A percentile compares a stretch with the other conserved stretches of the same genome.
These are phyloP conservation scores for Aspidiotus destructor DNA, from an alignment of 2,888 invertebrate species.

Conservation along the genomic window DNA sequence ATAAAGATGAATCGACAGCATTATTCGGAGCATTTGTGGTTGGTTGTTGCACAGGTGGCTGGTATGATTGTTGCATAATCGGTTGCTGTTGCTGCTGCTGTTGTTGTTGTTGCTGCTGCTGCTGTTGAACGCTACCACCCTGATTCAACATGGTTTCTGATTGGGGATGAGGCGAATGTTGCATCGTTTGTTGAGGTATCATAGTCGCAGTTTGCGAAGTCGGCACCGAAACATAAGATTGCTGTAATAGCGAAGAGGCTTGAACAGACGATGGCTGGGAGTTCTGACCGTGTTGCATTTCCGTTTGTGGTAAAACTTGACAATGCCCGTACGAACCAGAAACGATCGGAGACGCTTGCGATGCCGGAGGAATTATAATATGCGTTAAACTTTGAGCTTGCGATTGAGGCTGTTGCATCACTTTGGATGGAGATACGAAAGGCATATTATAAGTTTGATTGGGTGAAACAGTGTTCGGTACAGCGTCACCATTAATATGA, in stretches of 20 bases:
- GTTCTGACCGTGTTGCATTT: constrained; percentile 23
- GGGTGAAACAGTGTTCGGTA: constrained; percentile 22
- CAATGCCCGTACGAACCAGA: constrained; percentile 28
- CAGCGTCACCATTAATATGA: constrained; percentile 17
- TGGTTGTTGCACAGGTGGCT: constrained; percentile 17
- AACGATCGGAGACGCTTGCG: constrained; percentile 6
- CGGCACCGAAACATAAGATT: constrained; percentile 9
- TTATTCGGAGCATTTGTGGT: neutral
- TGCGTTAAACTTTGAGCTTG: constrained; percentile 33
- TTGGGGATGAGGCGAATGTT: neutral
- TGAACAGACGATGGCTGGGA: constrained; percentile 41
- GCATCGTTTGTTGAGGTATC: neutral
- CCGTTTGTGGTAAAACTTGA: constrained; percentile 24
- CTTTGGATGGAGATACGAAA: constrained; percentile 19
- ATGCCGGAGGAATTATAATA: constrained; percentile 20
- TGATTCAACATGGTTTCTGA: constrained; percentile 9
- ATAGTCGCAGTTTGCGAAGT: neutral
- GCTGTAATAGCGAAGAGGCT: constrained; percentile 15
- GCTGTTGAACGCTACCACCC: constrained; percentile 18
- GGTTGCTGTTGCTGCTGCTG: constrained; percentile 42
- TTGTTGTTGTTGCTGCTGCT: constrained; percentile 40
- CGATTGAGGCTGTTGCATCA: constrained; percentile 3
- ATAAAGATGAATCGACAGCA: constrained; percentile 37
- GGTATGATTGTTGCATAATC: constrained; percentile 49
- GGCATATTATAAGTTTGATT: constrained; percentile 23